phyloP scores from a whole-genome alignment of 2,113 vertebrate species.

The Malurus alboscapulatus region DNA sequence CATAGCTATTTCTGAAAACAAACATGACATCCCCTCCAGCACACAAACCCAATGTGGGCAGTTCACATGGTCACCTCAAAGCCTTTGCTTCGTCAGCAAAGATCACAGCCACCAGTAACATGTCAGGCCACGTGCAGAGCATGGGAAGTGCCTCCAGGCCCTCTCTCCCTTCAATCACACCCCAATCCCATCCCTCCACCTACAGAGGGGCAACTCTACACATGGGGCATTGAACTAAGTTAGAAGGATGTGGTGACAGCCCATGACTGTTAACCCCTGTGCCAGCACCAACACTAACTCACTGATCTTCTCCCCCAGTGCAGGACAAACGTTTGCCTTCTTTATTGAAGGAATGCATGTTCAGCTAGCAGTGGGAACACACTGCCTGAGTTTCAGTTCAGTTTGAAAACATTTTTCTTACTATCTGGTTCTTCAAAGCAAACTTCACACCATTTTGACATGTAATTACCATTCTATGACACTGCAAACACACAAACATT shows the following conservation, averaged over 20 bases:
- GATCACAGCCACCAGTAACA: not conserved
- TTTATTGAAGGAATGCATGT: not conserved
- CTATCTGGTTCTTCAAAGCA: not conserved
- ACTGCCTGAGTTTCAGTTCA: not conserved
- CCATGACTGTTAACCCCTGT: not conserved
- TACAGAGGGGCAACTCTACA: not conserved
- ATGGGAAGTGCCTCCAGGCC: not conserved
- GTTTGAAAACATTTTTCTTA: not conserved
- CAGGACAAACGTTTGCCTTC: not conserved
- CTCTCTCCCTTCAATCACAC: not conserved
- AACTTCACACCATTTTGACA: not conserved
- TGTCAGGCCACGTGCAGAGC: rapidly evolving
- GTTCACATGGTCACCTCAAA: not conserved
- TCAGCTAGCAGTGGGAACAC: not conserved
- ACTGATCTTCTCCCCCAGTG: not conserved
- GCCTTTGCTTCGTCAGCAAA: not conserved
- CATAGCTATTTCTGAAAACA: not conserved
- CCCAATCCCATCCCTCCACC: not conserved
- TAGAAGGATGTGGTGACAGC: not conserved
- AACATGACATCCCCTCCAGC: not conserved
- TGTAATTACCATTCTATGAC: not conserved
- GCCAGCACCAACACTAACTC: rapidly evolving
- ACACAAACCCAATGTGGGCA: not conserved
- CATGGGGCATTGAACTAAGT: not conserved
- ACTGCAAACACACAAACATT: not conserved